Evolutionary conservation across 2,113 vertebrate species (phyloP).

Genomic region (Cottus gobio): DNA sequence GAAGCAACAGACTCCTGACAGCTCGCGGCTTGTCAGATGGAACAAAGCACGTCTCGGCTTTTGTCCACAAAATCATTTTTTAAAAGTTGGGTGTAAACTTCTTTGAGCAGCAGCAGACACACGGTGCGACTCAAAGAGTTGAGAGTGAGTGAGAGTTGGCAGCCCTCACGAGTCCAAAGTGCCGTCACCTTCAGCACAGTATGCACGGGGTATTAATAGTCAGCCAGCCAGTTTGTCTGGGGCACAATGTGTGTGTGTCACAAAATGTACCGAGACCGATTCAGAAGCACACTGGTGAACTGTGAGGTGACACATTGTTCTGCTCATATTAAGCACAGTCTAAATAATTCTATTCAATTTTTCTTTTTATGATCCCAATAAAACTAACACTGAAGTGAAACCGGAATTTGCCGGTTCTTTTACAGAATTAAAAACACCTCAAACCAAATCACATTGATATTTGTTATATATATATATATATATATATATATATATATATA

Average conservation of each 20-base stretch:
- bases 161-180: neutral
- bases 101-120: conserved; percentile 34
- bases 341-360: neutral
- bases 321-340: neutral
- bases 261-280: neutral
- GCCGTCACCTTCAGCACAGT: conserved; percentile 22
- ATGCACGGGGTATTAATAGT: conserved; percentile 46
- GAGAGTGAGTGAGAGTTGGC: conserved; percentile 12
- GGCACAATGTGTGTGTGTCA: conserved; percentile 16
- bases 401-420: too few species aligned
- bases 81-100: conserved; percentile 28
- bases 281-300: conserved; percentile 13
- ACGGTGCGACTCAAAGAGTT: neutral
- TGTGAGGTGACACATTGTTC: neutral
- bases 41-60: neutral
- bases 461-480: too few species aligned
- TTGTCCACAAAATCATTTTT: neutral
- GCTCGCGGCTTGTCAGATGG: conserved; percentile 31
- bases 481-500: too few species aligned
- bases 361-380: neutral
- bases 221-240: conserved; percentile 35
- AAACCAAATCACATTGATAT: neutral
- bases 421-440: neutral
- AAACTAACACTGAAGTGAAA: neutral
- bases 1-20: conserved; percentile 21